Evolutionary conservation across 2,113 vertebrate genomes (phyloP).

Genomic region (Microcebus lehilahytsara): DNA sequence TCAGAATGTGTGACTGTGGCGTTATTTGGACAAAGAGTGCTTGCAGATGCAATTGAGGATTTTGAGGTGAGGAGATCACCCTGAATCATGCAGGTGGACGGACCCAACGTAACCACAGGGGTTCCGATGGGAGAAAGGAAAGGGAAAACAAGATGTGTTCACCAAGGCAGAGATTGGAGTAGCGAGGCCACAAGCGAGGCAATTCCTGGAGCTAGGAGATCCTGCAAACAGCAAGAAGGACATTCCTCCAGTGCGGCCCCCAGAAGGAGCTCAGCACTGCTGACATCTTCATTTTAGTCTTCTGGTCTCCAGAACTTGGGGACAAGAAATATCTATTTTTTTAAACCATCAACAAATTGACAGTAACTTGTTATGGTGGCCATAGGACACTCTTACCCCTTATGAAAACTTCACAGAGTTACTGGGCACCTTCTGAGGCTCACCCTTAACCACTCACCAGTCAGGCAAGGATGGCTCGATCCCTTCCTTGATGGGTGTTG

Average conservation of each 20-base stretch:
- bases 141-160: fast-evolving
- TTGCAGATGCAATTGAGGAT: fast-evolving
- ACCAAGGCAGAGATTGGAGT: fast-evolving
- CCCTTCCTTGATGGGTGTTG: fast-evolving
- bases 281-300: neutral
- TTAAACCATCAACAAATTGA: neutral
- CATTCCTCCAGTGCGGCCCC: neutral
- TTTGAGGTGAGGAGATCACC: fast-evolving
- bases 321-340: neutral
- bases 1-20: fast-evolving
- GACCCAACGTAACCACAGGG: fast-evolving
- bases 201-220: neutral
- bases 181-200: fast-evolving
- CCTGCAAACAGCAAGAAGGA: neutral
- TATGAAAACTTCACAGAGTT: fast-evolving
- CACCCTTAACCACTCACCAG: fast-evolving
- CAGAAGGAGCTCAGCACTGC: fast-evolving
- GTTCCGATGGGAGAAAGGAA: neutral
- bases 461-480: neutral
- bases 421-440: fast-evolving
- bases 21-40: neutral
- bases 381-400: neutral
- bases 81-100: neutral
- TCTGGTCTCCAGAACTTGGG: neutral
- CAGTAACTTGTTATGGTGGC: neutral